These are phyloP conservation scores for Stegodyphus dumicola DNA, from an alignment of 1,140 invertebrate species.

Conservation along the genomic window DNA sequence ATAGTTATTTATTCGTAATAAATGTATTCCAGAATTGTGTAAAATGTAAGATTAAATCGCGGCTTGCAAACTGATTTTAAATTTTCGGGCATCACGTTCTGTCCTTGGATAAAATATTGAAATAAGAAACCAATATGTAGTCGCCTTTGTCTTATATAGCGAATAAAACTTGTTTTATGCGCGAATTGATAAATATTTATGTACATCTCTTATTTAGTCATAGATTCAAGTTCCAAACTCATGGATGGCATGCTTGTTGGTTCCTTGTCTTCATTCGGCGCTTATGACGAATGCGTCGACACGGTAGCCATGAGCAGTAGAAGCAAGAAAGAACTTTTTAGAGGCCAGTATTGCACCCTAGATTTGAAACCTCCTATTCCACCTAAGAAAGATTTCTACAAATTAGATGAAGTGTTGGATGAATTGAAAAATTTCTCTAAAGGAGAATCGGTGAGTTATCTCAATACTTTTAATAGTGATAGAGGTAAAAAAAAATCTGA, in stretches of 20 bases:
- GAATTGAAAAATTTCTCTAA: slow-evolving; percentile 50
- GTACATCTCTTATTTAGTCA: slow-evolving; percentile 43
- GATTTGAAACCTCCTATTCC: slow-evolving; percentile 62
- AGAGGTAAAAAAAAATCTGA: too few relatives aligned
- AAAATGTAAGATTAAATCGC: too few relatives aligned
- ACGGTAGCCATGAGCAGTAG: slow-evolving; percentile 12
- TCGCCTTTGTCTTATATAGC: too few relatives aligned
- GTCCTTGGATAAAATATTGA: too few relatives aligned
- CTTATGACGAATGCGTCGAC: slow-evolving; percentile 61
- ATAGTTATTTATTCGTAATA: too few relatives aligned
- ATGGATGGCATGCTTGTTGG: slow-evolving; percentile 63
- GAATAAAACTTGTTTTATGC: too few relatives aligned
- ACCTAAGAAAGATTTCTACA: slow-evolving; percentile 54
- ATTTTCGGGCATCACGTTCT: too few relatives aligned
- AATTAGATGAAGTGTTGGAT: slow-evolving; percentile 38
- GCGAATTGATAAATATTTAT: not conserved
- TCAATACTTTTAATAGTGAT: not conserved
- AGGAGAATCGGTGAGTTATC: slow-evolving; percentile 20
- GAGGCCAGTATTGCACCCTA: slow-evolving; percentile 62
- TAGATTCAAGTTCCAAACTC: slow-evolving; percentile 63
- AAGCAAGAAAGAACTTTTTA: slow-evolving; percentile 24
- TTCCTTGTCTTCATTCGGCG: slow-evolving; percentile 60
- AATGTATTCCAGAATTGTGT: too few relatives aligned
- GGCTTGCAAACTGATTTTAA: too few relatives aligned
- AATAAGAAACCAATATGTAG: too few relatives aligned